phyloP scores from a whole-genome alignment of 2,113 vertebrate species.

The Xenotilapia caudafasciata region DNA sequence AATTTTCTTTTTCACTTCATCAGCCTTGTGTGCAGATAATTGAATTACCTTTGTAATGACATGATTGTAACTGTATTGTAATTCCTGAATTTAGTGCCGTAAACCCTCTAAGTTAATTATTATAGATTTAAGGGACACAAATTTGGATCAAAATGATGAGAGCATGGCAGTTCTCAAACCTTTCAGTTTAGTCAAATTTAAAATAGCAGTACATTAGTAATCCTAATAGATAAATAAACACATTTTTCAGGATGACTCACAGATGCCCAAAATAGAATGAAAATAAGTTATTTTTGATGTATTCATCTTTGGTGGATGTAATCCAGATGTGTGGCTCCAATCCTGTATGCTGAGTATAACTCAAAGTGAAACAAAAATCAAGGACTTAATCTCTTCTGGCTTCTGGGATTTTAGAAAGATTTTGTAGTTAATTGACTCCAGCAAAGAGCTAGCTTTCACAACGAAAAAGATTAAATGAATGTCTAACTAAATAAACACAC shows the following conservation, averaged over 20 bases:
- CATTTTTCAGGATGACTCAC: neutral
- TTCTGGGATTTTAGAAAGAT: neutral
- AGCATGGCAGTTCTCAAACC: neutral
- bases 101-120: neutral
- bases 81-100: neutral
- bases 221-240: neutral
- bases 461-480: conserved; percentile 25
- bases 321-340: neutral
- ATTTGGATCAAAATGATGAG: neutral
- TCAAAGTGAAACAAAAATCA: neutral
- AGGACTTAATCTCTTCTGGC: neutral
- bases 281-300: neutral
- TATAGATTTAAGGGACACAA: neutral
- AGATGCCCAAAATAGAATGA: neutral
- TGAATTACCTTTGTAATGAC: neutral
- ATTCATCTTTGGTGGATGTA: neutral
- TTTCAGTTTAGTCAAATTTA: neutral
- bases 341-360: neutral
- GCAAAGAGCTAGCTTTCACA: neutral
- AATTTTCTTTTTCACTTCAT: neutral
- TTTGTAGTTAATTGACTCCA: neutral
- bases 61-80: neutral
- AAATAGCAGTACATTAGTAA: neutral
- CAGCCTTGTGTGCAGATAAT: neutral
- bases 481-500: conserved; percentile 21